These are phyloP conservation scores for Polydesmus complanatus DNA, from an alignment of 2,888 invertebrate species.

Conservation along the genomic window DNA sequence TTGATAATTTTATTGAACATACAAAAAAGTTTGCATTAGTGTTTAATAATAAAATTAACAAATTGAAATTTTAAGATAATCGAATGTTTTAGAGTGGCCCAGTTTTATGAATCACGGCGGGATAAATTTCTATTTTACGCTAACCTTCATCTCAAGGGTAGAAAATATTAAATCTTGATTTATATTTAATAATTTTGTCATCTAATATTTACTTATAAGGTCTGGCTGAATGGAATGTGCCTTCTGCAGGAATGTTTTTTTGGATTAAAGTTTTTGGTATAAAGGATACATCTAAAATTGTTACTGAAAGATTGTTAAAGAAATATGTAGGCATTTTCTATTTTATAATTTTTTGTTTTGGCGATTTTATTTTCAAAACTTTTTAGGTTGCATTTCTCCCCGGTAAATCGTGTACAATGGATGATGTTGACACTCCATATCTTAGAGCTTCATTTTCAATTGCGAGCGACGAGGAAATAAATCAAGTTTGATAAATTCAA, in stretches of 20 bases:
- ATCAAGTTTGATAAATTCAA: conserved; percentile 32
- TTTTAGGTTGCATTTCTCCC: conserved; percentile 42
- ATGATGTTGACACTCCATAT: conserved; percentile 46
- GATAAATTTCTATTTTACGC: conserved; percentile 47
- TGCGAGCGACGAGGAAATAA: conserved; percentile 49
- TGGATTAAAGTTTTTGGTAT: conserved; percentile 44
- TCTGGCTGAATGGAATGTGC: conserved; percentile 49
- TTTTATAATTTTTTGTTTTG: no score
- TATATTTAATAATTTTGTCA: background rate
- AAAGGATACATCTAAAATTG: conserved; percentile 56
- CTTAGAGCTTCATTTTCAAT: conserved; percentile 58
- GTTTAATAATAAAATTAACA: conserved; percentile 1
- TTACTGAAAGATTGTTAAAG: conserved; percentile 50
- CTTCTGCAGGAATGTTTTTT: conserved; percentile 47
- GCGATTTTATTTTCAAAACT: no score
- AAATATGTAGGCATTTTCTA: conserved; percentile 44
- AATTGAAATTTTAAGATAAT: background rate
- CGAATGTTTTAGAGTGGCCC: conserved; percentile 33
- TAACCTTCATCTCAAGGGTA: conserved; percentile 43
- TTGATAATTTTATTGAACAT: conserved; percentile 3
- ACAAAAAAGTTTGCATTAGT: conserved; percentile 6
- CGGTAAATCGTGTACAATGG: conserved; percentile 56
- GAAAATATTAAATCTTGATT: background rate
- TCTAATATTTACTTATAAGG: conserved; percentile 29
- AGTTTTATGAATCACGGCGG: conserved; percentile 48